Percentiles rank a stretch among this genome's conserved stretches.
Evolutionary conservation across 2,797 vertebrate species (phyloP).

Genomic region (Decapterus maruadsi): DNA sequence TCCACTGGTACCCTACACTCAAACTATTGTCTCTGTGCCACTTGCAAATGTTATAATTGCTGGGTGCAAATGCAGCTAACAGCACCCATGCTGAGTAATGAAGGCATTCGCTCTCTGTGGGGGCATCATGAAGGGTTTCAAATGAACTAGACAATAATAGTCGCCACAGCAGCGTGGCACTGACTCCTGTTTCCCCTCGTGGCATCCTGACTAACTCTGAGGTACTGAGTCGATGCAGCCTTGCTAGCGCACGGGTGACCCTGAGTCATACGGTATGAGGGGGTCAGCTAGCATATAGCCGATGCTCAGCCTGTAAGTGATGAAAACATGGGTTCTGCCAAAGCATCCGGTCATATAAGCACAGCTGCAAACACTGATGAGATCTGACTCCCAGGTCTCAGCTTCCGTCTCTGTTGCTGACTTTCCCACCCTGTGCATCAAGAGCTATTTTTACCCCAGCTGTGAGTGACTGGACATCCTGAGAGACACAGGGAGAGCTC

Average conservation of each 20-base stretch:
- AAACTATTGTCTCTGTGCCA: constrained; percentile 52
- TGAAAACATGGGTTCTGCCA: constrained; percentile 63
- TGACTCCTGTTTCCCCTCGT: constrained; percentile 42
- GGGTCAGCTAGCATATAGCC: constrained; percentile 37
- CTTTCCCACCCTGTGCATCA: constrained; percentile 85
- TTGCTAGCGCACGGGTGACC: constrained; percentile 46
- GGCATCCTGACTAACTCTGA: constrained; percentile 49
- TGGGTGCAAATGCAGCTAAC: constrained; percentile 54
- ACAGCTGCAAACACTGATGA: constrained; percentile 79
- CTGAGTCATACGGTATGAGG: constrained; percentile 44
- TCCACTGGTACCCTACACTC: constrained; percentile 41
- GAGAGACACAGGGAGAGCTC: constrained; percentile 70
- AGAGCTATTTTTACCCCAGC: constrained; percentile 85
- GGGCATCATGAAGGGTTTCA: constrained; percentile 39
- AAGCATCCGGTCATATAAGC: constrained; percentile 70
- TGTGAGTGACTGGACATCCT: constrained; percentile 84
- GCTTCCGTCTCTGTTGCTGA: constrained; percentile 82
- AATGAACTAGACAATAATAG: constrained; percentile 74
- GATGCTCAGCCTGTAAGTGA: constrained; percentile 34
- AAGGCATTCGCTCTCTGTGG: constrained; percentile 58
- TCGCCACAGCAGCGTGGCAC: constrained; percentile 51
- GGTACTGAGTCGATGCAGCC: constrained; percentile 49
- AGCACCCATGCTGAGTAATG: constrained; percentile 71
- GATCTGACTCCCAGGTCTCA: constrained; percentile 83
- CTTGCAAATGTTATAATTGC: constrained; percentile 72